Base-by-base conservation (phyloP, 2,888 invertebrate genomes). In the Gortyna flavago region DNA sequence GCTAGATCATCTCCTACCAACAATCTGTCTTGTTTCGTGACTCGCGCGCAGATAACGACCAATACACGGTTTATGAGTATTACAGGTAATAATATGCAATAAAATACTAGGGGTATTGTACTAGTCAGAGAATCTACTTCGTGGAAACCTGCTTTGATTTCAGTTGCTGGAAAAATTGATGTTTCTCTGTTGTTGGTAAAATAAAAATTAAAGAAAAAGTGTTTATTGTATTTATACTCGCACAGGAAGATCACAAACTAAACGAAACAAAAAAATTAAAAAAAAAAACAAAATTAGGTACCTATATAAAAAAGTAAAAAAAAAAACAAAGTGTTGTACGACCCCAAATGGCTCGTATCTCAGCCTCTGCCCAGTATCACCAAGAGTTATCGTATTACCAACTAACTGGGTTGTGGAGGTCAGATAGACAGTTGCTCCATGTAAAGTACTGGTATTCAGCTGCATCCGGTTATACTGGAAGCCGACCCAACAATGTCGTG, bases 11-110 rank as follows among this genome's bases (percentile, higher is more conserved):
- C 72, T 76, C 11, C 35, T 61, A 32, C 59, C 67, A 65, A 64
- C 77, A 61, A 81, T 81, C 71, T 75, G 81, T 83, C 75, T 83
- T 72, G 76, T 72, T 75, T 61, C 65, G 69, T 75, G 85, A 85
- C 76, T 83, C 59, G n/a, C n/a, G 54, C 59, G 44, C 68, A 72
- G 82, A 83, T 85, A 81, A 67, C 51, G 25, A n/a, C 68, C 81
- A 32, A 75, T 81, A 72, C 71, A 65, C 54, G 61, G 68, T 72
- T 85, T 85, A 81, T 75, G 74, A 61, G 57, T 80, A 54, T 64
- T 64, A 64, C 64, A 64, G 64, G 69, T 64, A 64, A 69, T 69
- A 62, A n/a, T 69, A 69, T 74, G 68, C 57, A 59, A 51, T 41
- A 64, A 67, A 76, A 59, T 76, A 82, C 21, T 67, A 44, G 38